These are phyloP conservation scores for Ephydatia muelleri DNA, from an alignment of 37 sponge, comb jelly and placozoan genomes.

Conservation along the genomic window DNA sequence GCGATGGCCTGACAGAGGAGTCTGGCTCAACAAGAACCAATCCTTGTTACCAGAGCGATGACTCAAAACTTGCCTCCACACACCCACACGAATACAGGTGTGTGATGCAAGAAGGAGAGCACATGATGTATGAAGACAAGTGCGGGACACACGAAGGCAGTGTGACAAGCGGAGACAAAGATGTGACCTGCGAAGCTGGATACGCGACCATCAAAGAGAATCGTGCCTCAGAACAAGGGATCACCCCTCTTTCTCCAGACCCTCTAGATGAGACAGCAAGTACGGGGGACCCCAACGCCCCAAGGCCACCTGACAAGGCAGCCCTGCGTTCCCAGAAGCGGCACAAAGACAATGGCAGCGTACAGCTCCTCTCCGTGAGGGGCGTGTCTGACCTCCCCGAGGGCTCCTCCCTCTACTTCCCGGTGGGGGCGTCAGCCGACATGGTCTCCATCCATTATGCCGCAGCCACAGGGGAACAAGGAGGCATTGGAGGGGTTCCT, in stretches of 20 bases:
- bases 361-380: slow-evolving; percentile 48
- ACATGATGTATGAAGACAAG: neutral
- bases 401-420: slow-evolving; percentile 8
- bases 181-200: neutral
- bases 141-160: neutral
- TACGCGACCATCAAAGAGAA: too few relatives aligned
- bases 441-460: slow-evolving; percentile 68
- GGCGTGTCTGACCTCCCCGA: slow-evolving; percentile 17
- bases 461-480: slow-evolving; percentile 66
- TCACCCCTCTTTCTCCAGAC: neutral
- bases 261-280: slow-evolving; percentile 6
- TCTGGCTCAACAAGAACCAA: neutral
- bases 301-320: neutral
- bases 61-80: neutral
- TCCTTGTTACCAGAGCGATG: neutral
- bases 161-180: neutral
- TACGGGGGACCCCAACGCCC: neutral
- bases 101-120: neutral
- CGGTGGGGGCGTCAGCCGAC: slow-evolving; percentile 34
- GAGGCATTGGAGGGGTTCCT: slow-evolving; percentile 43
- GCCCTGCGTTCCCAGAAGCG: slow-evolving; percentile 10
- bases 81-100: neutral
- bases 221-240: neutral
- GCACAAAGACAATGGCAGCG: slow-evolving; percentile 16
- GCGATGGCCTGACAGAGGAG: neutral